Conservation (phyloP, 2,113 vertebrate species). For the Nothocercus nigrocapillus region DNA sequence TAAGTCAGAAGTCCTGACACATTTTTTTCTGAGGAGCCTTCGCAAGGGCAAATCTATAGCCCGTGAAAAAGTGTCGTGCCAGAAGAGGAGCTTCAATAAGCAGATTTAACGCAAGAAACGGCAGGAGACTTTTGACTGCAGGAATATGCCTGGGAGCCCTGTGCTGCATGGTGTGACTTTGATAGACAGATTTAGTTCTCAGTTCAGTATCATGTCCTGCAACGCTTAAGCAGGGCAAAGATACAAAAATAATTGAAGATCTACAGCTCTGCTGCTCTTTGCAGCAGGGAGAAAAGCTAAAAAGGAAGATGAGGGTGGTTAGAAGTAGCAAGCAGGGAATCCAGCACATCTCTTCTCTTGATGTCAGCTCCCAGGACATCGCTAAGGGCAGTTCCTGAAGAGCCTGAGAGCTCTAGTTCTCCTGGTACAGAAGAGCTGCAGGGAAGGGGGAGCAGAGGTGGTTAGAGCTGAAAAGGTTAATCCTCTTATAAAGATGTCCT, state of each 20-base stretch:
- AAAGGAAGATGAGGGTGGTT: background rate
- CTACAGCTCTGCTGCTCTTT: background rate
- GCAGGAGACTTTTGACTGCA: background rate
- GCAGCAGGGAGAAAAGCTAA: background rate
- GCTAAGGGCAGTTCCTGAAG: background rate
- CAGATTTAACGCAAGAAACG: background rate
- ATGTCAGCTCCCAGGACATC: background rate
- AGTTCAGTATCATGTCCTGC: background rate
- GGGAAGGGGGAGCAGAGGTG: background rate
- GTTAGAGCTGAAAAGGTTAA: background rate
- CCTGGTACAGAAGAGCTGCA: background rate
- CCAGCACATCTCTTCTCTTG: background rate
- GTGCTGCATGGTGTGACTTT: background rate
- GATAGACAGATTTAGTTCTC: background rate
- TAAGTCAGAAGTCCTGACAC: background rate
- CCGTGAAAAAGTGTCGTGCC: background rate
- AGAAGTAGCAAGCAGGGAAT: background rate
- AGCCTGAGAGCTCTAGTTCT: background rate
- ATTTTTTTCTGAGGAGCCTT: background rate
- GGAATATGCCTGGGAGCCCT: background rate
- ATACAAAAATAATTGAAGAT: background rate
- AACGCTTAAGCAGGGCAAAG: background rate
- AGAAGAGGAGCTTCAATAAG: background rate
- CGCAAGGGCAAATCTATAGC: background rate
- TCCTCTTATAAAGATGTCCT: background rate